A percentile compares a stretch with the other conserved stretches of the same genome.
Conservation (phyloP, 35 echinoderm and acorn worm species). For the Anneissia japonica region DNA sequence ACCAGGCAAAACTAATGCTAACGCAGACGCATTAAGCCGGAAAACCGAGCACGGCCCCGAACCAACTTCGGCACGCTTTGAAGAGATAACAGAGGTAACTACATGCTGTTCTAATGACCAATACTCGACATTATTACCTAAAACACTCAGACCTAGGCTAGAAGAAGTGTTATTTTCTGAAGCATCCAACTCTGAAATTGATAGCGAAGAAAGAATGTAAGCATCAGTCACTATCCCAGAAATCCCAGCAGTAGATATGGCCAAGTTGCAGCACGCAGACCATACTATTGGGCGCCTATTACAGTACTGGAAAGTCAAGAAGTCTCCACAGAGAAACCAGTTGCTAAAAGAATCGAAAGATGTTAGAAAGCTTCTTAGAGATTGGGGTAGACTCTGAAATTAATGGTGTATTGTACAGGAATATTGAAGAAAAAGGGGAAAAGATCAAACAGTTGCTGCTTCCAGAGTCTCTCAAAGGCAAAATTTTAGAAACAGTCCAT, state of each 20-base stretch:
- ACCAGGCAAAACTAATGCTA: slow-evolving; percentile 32
- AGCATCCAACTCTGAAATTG: background rate
- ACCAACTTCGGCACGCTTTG: background rate
- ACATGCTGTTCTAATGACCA: background rate
- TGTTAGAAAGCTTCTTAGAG: background rate
- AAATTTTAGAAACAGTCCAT: background rate
- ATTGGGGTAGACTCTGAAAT: background rate
- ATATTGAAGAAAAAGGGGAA: background rate
- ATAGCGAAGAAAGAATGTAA: background rate
- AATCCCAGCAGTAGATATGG: background rate
- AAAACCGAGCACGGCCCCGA: slow-evolving; percentile 4
- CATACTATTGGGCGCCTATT: background rate
- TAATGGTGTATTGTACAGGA: background rate
- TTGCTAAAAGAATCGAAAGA: background rate
- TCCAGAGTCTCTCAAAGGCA: background rate
- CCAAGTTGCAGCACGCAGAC: background rate
- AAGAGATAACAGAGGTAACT: background rate
- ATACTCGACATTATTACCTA: background rate
- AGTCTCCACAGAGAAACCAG: background rate
- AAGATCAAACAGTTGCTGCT: background rate
- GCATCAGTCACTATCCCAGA: background rate
- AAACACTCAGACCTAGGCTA: background rate
- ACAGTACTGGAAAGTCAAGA: background rate
- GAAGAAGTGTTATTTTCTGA: background rate
- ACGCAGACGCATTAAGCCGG: slow-evolving; percentile 44